Evolutionary conservation across 2,113 vertebrate species (phyloP), one percentile per base, ranked within the genome.

Genomic region (Leptosomus discolor): DNA sequence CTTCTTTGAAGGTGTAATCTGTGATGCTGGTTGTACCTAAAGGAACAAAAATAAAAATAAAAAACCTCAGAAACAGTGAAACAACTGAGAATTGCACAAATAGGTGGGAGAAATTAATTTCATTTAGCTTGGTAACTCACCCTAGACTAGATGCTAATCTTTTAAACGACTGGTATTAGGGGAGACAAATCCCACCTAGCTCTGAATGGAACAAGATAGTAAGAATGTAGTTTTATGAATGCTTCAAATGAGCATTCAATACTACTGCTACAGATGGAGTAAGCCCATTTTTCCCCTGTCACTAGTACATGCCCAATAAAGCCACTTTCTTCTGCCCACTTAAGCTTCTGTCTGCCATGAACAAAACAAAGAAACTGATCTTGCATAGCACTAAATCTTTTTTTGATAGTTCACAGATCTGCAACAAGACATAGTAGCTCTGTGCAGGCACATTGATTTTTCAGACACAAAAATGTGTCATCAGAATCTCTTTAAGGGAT

Each of bases 1-100:
- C 94, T 97, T 98, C 90, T 92, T 98, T 57, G 94, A 69, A 85
- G 85, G 39, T 36, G 81, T 78, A 37, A 61, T 29, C 16, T 20
- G 75, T 85, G 79, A 71, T 36, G 46, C 2, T 39, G 68, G 22
- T 24, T 54, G 68, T 12, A 88, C 64, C 98, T 98, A 88, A 61
- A 82, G 27, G 39, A 95, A 87, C 8, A 68, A 90, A 86, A 83
- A 60, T 14, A 76, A 41, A 71, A 20, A 80, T 22, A 8, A 91
- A 60, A 54, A 8, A 1, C 8, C 16, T 70, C 29, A 86, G 63
- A 94, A 92, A 76, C 6, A 60, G 34, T 32, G 22, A 22, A 85
- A 61, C 6, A 85, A 88, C n/a, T 36, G 6, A 87, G 39, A 20
- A 51, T 14, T 78, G 27, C 60, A 65, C 22, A 84, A 58, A 78